Evolutionary conservation across 2,113 vertebrate species (phyloP), one percentile per base, ranked within the genome.

Genomic region (Gasterosteus nipponicus): DNA sequence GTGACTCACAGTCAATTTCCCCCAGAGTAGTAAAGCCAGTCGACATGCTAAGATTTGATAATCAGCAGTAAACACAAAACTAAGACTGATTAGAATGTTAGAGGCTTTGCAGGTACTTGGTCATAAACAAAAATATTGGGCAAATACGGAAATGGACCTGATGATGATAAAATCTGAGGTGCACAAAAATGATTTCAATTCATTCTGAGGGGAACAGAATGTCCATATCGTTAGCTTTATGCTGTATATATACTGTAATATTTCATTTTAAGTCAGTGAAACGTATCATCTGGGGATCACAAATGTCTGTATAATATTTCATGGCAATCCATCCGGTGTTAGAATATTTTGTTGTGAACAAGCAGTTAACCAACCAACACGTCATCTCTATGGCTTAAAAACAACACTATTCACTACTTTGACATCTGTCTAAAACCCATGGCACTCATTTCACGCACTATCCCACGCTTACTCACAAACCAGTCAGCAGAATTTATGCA

Each of bases 401-500:
- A 22, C 2, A 51, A 51, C 33, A 6, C 56, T 10, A 66, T 33
- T 57, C 39, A 56, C 5, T 31, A 39, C n/a, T 75, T 58, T 53
- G 10, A 12, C 8, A 18, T 54, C 46, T 29, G 31, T 35, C 10
- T 33, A 12, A 71, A 78, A 38, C 4, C 31, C 22, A 65, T 59
- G 31, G 56, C n/a, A 19, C 65, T 47, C 38, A 75, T 75, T 18
- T 29, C 10, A 44, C 12, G 16, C 54, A 62, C 4, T 59, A 69
- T 73, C 66, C 29, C 63, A 69, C n/a, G 14, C 47, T 58, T 1
- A 56, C 18, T 72, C 61, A 67, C 53, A 54, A 31, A 54, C 15
- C 54, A 57, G 51, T 49, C 11, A 16, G 16, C 15, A 74, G 14
- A 69, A 18, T 22, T 4, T 9, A 66, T 59, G 59, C 22, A 2